Evolutionary conservation across 2,888 invertebrate species (phyloP).

Genomic region (Theretra japonica): DNA sequence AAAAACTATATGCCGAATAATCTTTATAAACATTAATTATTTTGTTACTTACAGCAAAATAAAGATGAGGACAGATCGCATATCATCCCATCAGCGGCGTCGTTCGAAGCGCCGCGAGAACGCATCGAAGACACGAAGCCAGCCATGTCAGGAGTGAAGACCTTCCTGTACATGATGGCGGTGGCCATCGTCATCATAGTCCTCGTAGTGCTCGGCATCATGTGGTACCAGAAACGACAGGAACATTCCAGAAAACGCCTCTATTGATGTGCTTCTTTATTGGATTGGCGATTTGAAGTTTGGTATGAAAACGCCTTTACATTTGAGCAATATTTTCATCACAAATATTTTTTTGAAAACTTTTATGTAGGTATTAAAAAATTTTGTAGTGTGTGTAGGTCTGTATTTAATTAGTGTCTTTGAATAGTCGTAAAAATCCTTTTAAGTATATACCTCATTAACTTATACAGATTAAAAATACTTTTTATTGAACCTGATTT

Average conservation of each 20-base stretch:
- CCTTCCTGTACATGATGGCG: slow-evolving; percentile 94
- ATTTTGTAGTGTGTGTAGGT: neutral
- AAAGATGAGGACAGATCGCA: slow-evolving; percentile 90
- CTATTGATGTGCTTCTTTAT: slow-evolving; percentile 58
- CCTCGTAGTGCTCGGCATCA: slow-evolving; percentile 93
- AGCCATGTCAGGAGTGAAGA: slow-evolving; percentile 94
- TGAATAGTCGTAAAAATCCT: neutral
- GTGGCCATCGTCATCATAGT: slow-evolving; percentile 93
- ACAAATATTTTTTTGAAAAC: neutral
- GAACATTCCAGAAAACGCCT: slow-evolving; percentile 95
- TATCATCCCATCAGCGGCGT: slow-evolving; percentile 94
- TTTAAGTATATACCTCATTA: neutral
- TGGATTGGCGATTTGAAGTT: slow-evolving; percentile 8
- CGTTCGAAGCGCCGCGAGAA: slow-evolving; percentile 96
- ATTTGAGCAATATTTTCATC: neutral
- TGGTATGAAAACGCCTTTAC: neutral
- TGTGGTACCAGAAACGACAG: slow-evolving; percentile 96
- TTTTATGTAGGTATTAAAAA: neutral
- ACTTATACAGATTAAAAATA: neutral
- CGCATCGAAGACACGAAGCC: slow-evolving; percentile 95
- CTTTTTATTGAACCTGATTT: neutral
- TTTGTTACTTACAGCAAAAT: slow-evolving; percentile 77
- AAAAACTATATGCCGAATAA: neutral
- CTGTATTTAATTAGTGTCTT: neutral
- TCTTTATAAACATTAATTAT: slow-evolving; percentile 31